These are phyloP conservation scores for Rutpela maculata DNA, from an alignment of 2,888 invertebrate genomes.

Conservation along the genomic window DNA sequence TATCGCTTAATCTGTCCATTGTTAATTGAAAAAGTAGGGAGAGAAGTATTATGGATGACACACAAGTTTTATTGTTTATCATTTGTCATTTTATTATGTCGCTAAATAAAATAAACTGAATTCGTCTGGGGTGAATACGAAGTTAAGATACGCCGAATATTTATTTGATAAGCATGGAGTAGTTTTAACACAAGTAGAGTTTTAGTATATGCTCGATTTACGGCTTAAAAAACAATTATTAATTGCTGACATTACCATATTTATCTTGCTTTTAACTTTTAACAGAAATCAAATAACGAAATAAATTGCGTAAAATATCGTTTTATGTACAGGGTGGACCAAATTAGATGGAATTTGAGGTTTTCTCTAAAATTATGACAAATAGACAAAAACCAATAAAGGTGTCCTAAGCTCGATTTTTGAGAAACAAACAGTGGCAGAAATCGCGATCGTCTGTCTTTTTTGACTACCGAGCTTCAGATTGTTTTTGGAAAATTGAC, in stretches of 20 bases:
- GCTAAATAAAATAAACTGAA: conserved; percentile 40
- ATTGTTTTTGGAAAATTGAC: too few relatives aligned
- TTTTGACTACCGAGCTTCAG: too few relatives aligned
- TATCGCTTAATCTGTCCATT: conserved; percentile 65
- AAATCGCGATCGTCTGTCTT: too few relatives aligned
- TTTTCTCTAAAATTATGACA: too few relatives aligned
- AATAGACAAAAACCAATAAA: too few relatives aligned
- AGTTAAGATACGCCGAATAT: conserved; percentile 9
- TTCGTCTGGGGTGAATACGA: conserved; percentile 17
- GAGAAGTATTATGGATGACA: conserved; percentile 26
- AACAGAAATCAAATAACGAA: too few relatives aligned
- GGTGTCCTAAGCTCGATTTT: too few relatives aligned
- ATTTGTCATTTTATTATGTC: conserved; percentile 43
- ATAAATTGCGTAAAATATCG: too few relatives aligned
- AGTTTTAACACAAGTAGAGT: neutral
- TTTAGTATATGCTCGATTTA: neutral
- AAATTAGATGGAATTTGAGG: too few relatives aligned
- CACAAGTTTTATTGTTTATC: conserved; percentile 40
- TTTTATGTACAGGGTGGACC: too few relatives aligned
- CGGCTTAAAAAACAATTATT: neutral
- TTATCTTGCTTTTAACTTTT: too few relatives aligned
- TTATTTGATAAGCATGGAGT: conserved; percentile 2
- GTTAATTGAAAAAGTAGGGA: conserved; percentile 49
- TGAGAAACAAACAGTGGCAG: too few relatives aligned
- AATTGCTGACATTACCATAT: neutral